phyloP scores from a whole-genome alignment of 2,888 invertebrate genomes.

The Pachydiplax longipennis region DNA sequence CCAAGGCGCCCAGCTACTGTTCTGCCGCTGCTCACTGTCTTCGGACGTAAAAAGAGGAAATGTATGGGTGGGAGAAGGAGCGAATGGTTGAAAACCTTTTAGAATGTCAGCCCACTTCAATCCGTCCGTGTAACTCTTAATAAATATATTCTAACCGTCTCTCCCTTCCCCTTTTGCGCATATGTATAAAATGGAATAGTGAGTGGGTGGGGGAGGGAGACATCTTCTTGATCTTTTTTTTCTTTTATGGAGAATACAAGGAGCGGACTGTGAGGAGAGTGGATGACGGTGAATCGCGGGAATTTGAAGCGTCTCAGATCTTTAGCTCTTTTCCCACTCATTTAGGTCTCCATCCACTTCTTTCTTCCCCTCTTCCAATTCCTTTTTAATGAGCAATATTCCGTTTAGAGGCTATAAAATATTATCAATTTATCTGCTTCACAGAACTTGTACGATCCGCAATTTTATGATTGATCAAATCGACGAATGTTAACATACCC shows the following conservation, averaged over 20 bases:
- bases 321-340: neutral
- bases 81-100: conserved; percentile 10
- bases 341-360: neutral
- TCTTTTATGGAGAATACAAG: neutral
- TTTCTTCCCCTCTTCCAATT: neutral
- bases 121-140: conserved; percentile 28
- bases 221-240: neutral
- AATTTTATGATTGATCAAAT: no score
- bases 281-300: neutral
- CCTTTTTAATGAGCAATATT: neutral
- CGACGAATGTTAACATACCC: no score
- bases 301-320: neutral
- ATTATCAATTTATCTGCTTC: no score
- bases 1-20: conserved; percentile 29
- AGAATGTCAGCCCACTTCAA: conserved; percentile 40
- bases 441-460: no score
- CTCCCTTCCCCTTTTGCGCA: conserved; percentile 16
- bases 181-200: conserved; percentile 21
- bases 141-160: conserved; percentile 16
- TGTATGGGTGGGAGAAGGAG: neutral
- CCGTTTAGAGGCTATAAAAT: no score
- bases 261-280: neutral
- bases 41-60: conserved; percentile 11
- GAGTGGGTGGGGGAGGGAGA: neutral
- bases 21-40: conserved; percentile 6